Base-by-base conservation (phyloP, 2,797 vertebrate species). In the Parauchenoglanis punctatus region DNA sequence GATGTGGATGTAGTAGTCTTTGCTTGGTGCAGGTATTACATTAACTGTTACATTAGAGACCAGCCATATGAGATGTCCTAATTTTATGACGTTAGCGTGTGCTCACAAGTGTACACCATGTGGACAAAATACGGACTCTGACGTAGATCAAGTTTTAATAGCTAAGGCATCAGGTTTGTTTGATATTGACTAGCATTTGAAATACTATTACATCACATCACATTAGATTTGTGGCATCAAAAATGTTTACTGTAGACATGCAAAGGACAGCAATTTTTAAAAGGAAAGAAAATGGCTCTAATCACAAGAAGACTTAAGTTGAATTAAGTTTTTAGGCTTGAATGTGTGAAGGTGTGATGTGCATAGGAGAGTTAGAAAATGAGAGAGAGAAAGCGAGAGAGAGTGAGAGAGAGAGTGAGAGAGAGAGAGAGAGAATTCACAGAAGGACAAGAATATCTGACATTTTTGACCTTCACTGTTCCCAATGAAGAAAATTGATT, bases 81-180 rank as follows among this genome's bases (percentile, higher is more conserved):
- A 87, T 83, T 87, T 89, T 81, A 86, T 52, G 40, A 76, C 54
- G 75, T 89, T 15, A 68, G 85, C 1, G 25, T 49, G 56, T 65
- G 68, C 40, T 85, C 65, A 75, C 82, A 77, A 81, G 65, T 35
- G 81, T 68, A 65, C 15, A 82, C 20, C 52, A 25, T 67, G 78
- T 76, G 77, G 63, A 83, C 85, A 85, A 85, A 88, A 81, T 35
- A 46, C 73, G 81, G 61, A 87, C 81, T 84, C 85, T 35, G 15
- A 56, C 87, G 68, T 35, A 84, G 75, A 87, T 56, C 58, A 89
- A 58, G 52, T 76, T 89, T 89, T 85, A 78, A 78, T 90, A 88
- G 85, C 77, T 75, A 88, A 65, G 68, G 76, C 63, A 81, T 31
- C 52, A 46, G 68, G 61, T 75, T 78, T 84, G 63, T 40, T 70